Evolutionary conservation across 2,113 vertebrate genomes (phyloP), one percentile per base, ranked within the genome.

Genomic region (Silurus meridionalis): DNA sequence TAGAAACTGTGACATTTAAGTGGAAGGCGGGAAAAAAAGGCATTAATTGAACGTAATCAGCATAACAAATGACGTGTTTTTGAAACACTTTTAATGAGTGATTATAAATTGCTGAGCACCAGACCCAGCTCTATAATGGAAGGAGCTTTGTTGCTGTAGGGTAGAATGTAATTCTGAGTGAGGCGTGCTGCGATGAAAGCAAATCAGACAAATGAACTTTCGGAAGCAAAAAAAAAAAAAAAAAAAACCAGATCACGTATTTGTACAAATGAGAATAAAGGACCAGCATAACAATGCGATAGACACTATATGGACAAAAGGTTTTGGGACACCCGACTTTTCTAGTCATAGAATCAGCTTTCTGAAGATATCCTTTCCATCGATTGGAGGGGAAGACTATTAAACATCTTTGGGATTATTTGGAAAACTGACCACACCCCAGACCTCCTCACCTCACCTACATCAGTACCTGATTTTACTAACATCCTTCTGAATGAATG

Each of bases 81-180:
- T 55, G 8, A 77, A 77, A 55, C 52, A 15, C 11, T 58, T 79
- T 37, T 79, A 79, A 79, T 37, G 53, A 79, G 55, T 28, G 37
- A 79, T 58, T 79, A 79, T 58, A 25, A 79, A 79, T 58, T 58
- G 77, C 55, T 19, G 8, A 79, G 77, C 77, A 58, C 15, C 55
- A 58, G 25, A 58, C 28, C 53, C 0, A 3, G 25, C 77, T 37
- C 58, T 37, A 79, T 55, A 58, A 55, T 25, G n/a, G 75, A 79
- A 57, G 0, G 3, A 23, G 74, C 21, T 77, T 53, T 79, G 53
- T 80, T 58, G 77, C 77, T 58, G 55, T 80, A 17, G 77, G 77
- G n/a, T 58, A 78, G 55, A 80, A 80, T 37, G 6, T 21, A 80
- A 80, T 19, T 58, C 55, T 60, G 25, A 80, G 37, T 58, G 77